Percentiles rank a stretch among this genome's conserved stretches.
Evolutionary conservation across 2,797 vertebrate genomes (phyloP).

Genomic region (Microchirus variegatus): DNA sequence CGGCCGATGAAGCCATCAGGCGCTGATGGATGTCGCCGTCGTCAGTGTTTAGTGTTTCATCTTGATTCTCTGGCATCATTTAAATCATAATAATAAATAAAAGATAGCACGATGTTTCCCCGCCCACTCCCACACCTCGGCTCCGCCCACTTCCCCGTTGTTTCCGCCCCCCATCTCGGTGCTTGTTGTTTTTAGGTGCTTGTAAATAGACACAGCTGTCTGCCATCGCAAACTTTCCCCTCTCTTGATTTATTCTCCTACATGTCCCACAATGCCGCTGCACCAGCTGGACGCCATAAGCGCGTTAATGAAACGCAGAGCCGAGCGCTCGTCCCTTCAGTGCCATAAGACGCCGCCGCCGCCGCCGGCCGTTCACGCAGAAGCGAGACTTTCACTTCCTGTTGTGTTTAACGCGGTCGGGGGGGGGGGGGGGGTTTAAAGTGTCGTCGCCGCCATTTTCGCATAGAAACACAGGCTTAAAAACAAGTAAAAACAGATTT

Average conservation of each 20-base stretch:
- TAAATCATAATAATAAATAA: no score
- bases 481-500: conserved; percentile 2
- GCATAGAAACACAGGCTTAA: background rate
- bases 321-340: conserved; percentile 6
- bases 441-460: background rate
- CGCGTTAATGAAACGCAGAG: conserved; percentile 53
- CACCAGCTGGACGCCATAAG: conserved; percentile 73
- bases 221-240: conserved; percentile 55
- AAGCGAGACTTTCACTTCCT: background rate
- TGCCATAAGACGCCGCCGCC: conserved; percentile 20
- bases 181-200: conserved; percentile 68
- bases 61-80: conserved; percentile 66
- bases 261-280: conserved; percentile 70
- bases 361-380: background rate
- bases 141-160: conserved; percentile 62
- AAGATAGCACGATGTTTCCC: conserved; percentile 48
- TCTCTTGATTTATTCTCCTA: conserved; percentile 67
- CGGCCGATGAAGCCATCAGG: conserved; percentile 65
- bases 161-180: no score
- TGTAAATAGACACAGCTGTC: conserved; percentile 81
- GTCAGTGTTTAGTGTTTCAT: conserved; percentile 66
- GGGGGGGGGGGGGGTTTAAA: no score
- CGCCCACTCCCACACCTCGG: conserved; percentile 50
- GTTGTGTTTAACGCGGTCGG: no score
- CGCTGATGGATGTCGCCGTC: conserved; percentile 71